These are phyloP conservation scores for Holothuria leucospilota DNA, from an alignment of 53 echinoderm and acorn worm genomes.

Conservation along the genomic window DNA sequence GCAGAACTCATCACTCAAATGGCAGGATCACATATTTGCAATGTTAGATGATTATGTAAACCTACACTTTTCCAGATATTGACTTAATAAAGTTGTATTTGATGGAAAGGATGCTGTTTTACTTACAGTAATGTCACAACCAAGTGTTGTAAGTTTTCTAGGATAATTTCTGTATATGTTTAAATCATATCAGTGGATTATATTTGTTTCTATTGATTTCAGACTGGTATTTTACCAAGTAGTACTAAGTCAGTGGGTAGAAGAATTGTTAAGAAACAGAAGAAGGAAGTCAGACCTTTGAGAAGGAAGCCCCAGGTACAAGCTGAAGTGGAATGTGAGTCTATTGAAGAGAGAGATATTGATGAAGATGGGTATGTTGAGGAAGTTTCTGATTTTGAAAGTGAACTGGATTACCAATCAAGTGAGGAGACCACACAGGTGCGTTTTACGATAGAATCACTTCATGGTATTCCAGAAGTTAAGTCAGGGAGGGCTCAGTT, in stretches of 20 bases:
- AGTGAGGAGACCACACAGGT: not conserved
- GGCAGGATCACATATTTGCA: too few relatives aligned
- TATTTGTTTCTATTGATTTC: not conserved
- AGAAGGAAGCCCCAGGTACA: not conserved
- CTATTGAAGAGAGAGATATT: not conserved
- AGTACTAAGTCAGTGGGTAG: not conserved
- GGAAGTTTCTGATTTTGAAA: not conserved
- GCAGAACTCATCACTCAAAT: too few relatives aligned
- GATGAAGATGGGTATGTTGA: not conserved
- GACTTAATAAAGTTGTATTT: too few relatives aligned
- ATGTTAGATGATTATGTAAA: too few relatives aligned
- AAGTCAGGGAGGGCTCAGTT: not conserved
- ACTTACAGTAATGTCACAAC: too few relatives aligned
- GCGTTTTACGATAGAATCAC: not conserved
- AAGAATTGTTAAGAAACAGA: constrained; percentile 14
- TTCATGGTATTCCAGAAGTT: not conserved
- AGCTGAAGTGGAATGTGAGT: constrained; percentile 1
- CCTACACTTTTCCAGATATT: too few relatives aligned
- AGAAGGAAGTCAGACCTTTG: constrained; percentile 18
- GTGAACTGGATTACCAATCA: constrained; percentile 15
- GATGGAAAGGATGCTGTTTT: too few relatives aligned
- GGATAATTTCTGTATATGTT: not conserved
- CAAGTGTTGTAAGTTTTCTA: too few relatives aligned
- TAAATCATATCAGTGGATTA: too few relatives aligned
- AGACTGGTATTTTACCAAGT: not conserved